These are phyloP conservation scores for Agrochola macilenta DNA, from an alignment of 2,888 invertebrate genomes.

Conservation along the genomic window DNA sequence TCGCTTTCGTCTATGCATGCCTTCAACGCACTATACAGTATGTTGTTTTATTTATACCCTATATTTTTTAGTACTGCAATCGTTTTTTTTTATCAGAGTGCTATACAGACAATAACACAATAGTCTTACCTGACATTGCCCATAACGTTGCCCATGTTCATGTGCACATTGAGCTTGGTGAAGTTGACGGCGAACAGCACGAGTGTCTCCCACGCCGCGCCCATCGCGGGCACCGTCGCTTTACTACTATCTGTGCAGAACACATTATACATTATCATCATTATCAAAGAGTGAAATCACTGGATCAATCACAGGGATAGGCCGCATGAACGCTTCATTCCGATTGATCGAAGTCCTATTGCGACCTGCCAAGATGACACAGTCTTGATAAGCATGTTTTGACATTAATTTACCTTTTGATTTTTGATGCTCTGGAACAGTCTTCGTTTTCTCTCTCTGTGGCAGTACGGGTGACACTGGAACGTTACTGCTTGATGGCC, in stretches of 20 bases:
- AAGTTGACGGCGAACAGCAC: conserved; percentile 99
- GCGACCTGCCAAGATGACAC: background rate
- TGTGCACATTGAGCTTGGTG: conserved; percentile 98
- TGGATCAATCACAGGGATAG: background rate
- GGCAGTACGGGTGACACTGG: conserved; percentile 86
- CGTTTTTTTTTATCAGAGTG: background rate
- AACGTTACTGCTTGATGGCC: conserved; percentile 74
- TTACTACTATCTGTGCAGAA: conserved; percentile 56
- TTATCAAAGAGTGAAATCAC: background rate
- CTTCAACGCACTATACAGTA: background rate
- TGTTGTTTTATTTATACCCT: background rate
- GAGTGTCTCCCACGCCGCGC: conserved; percentile 98
- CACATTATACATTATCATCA: background rate
- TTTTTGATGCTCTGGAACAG: conserved; percentile 80
- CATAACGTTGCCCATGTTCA: conserved; percentile 99
- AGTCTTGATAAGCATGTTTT: background rate
- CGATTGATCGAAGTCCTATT: background rate
- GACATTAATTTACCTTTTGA: conserved; percentile 79
- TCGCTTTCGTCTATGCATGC: background rate
- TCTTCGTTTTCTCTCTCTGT: conserved; percentile 86
- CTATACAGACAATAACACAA: background rate
- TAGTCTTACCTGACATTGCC: conserved; percentile 96
- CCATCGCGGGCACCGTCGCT: conserved; percentile 54
- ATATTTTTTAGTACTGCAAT: too few species aligned
- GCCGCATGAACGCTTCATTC: background rate